Percentiles rank a stretch among this genome's conserved stretches.
Evolutionary conservation across 2,888 invertebrate species (phyloP).

Genomic region (Rhagonycha lutea): DNA sequence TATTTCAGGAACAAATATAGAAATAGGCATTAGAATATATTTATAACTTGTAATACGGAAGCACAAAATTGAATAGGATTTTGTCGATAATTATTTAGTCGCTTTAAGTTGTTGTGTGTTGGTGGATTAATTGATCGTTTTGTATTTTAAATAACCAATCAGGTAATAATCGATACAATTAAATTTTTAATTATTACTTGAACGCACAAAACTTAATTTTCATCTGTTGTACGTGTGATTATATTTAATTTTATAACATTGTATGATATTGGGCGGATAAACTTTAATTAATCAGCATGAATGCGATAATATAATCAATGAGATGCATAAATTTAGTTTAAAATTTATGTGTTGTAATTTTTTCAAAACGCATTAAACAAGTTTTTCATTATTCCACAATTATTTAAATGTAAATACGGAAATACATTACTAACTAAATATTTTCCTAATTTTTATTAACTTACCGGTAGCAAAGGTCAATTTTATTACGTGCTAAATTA

Average conservation of each 20-base stretch:
- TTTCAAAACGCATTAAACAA: background rate
- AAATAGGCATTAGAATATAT: background rate
- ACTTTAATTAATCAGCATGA: background rate
- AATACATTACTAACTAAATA: background rate
- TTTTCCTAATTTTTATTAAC: background rate
- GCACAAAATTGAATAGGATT: background rate
- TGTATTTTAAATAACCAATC: background rate
- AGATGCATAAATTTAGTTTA: background rate
- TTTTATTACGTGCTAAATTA: background rate
- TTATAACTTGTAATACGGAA: background rate
- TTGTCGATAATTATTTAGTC: background rate
- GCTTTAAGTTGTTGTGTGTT: background rate
- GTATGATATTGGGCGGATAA: background rate
- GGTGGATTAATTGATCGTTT: background rate
- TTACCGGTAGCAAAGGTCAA: background rate
- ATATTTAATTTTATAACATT: background rate
- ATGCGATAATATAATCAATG: background rate
- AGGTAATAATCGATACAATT: background rate
- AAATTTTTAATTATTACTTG: background rate
- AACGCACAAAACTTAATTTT: background rate
- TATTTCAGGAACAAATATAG: background rate
- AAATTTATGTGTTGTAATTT: background rate
- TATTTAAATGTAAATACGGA: background rate
- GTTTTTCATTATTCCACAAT: background rate
- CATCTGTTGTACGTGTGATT: background rate